Percentiles rank a stretch among this genome's conserved stretches.
These are phyloP conservation scores for Thecophora atra DNA, from an alignment of 2,888 invertebrate genomes.

Conservation along the genomic window DNA sequence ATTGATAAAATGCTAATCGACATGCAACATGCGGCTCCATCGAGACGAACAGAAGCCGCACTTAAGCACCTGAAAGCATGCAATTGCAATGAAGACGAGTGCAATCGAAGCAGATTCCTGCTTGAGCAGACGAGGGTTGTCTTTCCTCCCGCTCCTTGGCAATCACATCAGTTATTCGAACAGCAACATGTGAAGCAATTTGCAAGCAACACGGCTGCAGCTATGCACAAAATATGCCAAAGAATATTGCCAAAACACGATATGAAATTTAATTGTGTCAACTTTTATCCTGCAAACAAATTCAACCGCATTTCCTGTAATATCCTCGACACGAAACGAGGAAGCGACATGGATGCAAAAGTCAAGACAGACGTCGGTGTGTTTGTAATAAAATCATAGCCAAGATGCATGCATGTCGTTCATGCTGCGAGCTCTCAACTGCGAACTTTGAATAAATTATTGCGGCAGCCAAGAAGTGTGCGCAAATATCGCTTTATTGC, in stretches of 20 bases:
- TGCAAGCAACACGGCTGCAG: neutral
- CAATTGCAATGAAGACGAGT: neutral
- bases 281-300: neutral
- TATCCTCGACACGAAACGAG: neutral
- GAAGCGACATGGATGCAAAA: neutral
- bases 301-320: neutral
- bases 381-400: neutral
- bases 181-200: constrained; percentile 8
- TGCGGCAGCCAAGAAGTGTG: constrained; percentile 1
- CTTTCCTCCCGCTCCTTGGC: neutral
- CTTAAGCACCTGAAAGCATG: constrained; percentile 18
- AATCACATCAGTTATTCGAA: neutral
- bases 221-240: neutral
- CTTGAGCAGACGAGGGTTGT: neutral
- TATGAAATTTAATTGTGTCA: constrained; percentile 3
- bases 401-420: neutral
- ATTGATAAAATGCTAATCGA: constrained; percentile 19
- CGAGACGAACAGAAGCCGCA: neutral
- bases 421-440: constrained; percentile 5
- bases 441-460: constrained; percentile 38
- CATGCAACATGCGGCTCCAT: neutral
- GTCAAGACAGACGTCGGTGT: neutral
- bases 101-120: neutral
- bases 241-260: neutral
- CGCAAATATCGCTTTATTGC: neutral